Base-by-base conservation (phyloP, 2,888 invertebrate genomes). In the Melanargia galathea region DNA sequence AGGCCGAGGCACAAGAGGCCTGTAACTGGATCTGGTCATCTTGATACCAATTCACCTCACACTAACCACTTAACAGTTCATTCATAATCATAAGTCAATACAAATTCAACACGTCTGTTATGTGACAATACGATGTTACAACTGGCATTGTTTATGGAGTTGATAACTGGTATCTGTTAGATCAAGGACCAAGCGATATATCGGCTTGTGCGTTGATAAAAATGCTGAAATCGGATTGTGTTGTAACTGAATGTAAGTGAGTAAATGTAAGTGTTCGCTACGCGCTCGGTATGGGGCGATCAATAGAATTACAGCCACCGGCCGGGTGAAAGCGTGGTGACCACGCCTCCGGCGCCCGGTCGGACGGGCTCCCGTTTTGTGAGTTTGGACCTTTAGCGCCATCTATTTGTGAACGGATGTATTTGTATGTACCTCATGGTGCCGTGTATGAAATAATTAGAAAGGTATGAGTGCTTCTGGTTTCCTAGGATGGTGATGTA, bases 1-100 rank as follows among this genome's bases (percentile, higher is more conserved):
- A 5, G 88, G 79, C 46, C 91, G 75, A 3, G 91, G 90, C 38
- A 91, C 86, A 51, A 91, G 75, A 1, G 91, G 91, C 62, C 87
- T 78, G 74, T 91, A 91, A 71, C 87, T 86, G 54, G 91, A 90
- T 64, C 91, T 81, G 22, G 91, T 89, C 91, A 91, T 90, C 69
- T 75, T 79, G 26, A 59, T 60, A 62, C 51, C 63, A 55, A 60
- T 61, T 67, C 61, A 30, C 16, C 69, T 24, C 30, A 24, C 57
- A 62, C 56, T 52, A 52, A 52, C n/a, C 56, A 43, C 46, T 60
- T 49, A 20, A 13, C 58, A 52, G 55, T 48, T 49, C 63, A 69
- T 67, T 56, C 62, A 67, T 61, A 56, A 56, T 56, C 62, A 67
- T 61, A 56, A 56, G 30, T 59, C 48, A 48, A 55, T 43, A 55